Conservation (phyloP, 2,113 vertebrate genomes). For the Murina feae region DNA sequence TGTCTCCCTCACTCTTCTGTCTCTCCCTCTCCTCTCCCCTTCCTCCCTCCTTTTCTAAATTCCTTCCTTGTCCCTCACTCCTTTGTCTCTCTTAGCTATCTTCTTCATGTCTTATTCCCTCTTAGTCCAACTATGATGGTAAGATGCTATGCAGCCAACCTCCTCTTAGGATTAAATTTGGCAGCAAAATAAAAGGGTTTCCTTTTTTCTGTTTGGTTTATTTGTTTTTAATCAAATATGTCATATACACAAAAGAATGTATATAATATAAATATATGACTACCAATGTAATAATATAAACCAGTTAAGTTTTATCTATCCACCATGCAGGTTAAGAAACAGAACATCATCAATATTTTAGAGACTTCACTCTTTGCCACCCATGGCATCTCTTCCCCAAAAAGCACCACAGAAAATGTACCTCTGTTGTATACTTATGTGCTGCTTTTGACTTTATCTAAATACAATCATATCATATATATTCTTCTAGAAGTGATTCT, state of each 20-base stretch:
- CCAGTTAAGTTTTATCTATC: not conserved
- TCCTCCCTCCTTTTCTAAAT: not conserved
- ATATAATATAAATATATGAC: not conserved
- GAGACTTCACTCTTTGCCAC: not conserved
- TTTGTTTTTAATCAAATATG: not conserved
- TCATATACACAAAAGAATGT: not conserved
- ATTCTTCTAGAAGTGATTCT: not conserved
- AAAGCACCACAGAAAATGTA: not conserved
- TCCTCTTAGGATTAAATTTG: not conserved
- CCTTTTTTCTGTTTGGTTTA: not conserved
- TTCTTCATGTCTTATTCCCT: not conserved
- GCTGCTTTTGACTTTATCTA: not conserved
- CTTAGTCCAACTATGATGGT: not conserved
- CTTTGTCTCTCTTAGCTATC: not conserved
- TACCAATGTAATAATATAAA: not conserved
- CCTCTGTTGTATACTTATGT: not conserved
- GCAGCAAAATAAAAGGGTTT: not conserved
- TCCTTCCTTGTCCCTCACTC: not conserved
- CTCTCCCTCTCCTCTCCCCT: rapidly evolving
- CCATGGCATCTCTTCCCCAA: too few relatives aligned
- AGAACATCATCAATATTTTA: not conserved
- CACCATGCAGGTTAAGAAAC: not conserved
- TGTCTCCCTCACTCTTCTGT: not conserved
- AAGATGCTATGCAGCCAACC: not conserved
- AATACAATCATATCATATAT: not conserved